Evolutionary conservation across 2,113 vertebrate genomes (phyloP).

Genomic region (Falcunculus frontatus): DNA sequence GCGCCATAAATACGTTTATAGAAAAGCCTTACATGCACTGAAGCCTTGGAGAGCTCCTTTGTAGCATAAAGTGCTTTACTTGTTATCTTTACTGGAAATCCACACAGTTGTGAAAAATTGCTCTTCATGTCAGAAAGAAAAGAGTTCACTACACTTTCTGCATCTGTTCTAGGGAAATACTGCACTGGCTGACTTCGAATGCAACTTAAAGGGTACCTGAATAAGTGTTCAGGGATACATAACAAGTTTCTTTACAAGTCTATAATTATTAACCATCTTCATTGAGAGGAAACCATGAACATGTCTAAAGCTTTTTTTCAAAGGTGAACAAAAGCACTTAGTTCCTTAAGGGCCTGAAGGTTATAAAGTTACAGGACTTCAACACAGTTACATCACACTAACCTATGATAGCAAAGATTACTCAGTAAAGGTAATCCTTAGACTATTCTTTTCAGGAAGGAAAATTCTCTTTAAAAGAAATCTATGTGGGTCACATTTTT

Average conservation of each 20-base stretch:
- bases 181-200: constrained; percentile 84
- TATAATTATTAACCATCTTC: neutral
- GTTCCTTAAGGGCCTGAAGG: neutral
- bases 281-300: neutral
- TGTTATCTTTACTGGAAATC: constrained; percentile 79
- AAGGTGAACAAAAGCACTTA: neutral
- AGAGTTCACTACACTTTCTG: constrained; percentile 71
- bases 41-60: constrained; percentile 53
- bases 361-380: neutral
- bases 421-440: neutral
- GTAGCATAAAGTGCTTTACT: constrained; percentile 73
- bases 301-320: neutral
- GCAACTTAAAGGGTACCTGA: constrained; percentile 84
- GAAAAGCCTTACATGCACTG: constrained; percentile 56
- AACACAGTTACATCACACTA: neutral
- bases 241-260: neutral
- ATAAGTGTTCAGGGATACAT: constrained; percentile 23
- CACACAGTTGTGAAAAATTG: constrained; percentile 77
- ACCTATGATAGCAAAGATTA: neutral
- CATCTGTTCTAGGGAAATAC: constrained; percentile 75
- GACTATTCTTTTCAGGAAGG: neutral
- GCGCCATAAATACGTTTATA: neutral
- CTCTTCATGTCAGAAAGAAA: constrained; percentile 79
- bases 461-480: neutral
- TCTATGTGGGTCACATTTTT: neutral